A percentile compares a stretch with the other conserved stretches of the same genome.
These are phyloP conservation scores for Psilopsiagon aurifrons DNA, from an alignment of 2,113 vertebrate species.

Conservation along the genomic window DNA sequence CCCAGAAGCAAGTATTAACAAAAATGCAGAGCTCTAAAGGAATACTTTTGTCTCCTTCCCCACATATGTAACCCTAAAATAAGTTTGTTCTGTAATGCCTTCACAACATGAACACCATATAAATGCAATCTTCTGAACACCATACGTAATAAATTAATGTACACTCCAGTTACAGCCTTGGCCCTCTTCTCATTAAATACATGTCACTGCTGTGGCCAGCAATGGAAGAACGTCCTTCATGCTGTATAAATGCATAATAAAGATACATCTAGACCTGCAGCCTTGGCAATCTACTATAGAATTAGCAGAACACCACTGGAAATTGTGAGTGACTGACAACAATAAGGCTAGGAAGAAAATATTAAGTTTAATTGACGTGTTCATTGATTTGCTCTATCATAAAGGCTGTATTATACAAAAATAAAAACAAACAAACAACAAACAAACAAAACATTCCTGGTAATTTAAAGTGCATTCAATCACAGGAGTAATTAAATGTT, in stretches of 20 bases:
- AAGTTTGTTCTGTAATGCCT: not conserved
- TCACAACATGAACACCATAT: not conserved
- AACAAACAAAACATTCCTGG: not conserved
- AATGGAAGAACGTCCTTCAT: not conserved
- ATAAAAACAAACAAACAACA: not conserved
- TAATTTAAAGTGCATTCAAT: not conserved
- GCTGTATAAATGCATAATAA: not conserved
- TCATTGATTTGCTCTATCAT: not conserved
- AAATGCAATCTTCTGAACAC: not conserved
- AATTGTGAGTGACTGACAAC: not conserved
- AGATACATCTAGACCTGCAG: not conserved
- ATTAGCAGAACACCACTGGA: not conserved
- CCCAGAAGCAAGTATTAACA: not conserved
- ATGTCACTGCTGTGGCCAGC: not conserved
- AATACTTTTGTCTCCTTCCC: not conserved
- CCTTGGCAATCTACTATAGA: not conserved
- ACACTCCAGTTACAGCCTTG: not conserved
- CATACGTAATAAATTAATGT: not conserved
- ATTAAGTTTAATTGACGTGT: not conserved
- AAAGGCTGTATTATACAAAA: not conserved
- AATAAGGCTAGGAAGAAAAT: not conserved
- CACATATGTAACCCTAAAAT: not conserved
- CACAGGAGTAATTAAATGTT: not conserved
- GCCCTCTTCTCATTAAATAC: not conserved
- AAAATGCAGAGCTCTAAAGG: not conserved